Evolutionary conservation across 2,888 invertebrate species (phyloP).

Genomic region (Eumerus sabulonum): DNA sequence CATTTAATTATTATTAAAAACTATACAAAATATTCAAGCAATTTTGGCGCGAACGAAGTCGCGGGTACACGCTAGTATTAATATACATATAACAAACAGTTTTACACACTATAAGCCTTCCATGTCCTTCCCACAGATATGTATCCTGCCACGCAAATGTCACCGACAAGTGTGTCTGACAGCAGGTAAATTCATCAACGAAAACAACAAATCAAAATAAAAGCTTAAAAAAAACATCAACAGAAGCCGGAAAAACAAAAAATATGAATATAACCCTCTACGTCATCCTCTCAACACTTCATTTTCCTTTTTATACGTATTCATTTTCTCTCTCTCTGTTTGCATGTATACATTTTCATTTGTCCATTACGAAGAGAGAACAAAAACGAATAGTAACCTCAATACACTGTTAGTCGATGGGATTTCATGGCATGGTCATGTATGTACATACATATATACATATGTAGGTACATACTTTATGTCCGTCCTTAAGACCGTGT

Average conservation of each 20-base stretch:
- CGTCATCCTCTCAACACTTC: background rate
- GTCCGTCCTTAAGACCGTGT: constrained; percentile 1
- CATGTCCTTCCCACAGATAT: background rate
- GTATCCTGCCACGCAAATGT: background rate
- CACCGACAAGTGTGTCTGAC: constrained; percentile 12
- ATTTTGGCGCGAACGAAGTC: no score
- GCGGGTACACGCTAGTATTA: no score
- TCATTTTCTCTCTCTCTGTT: no score
- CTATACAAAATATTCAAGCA: no score
- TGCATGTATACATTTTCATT: constrained; percentile 25
- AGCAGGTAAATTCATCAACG: constrained; percentile 17
- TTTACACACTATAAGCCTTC: constrained; percentile 1
- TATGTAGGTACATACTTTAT: no score
- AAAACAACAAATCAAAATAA: no score
- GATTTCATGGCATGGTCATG: background rate
- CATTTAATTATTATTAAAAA: no score
- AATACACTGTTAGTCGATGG: constrained; percentile 8
- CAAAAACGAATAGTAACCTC: constrained; percentile 19
- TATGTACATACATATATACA: background rate
- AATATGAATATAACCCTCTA: constrained; percentile 7
- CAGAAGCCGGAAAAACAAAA: constrained; percentile 19
- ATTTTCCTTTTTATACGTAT: constrained; percentile 1
- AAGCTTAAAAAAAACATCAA: constrained; percentile 3
- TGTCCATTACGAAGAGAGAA: constrained; percentile 15
- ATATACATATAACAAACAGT: constrained; percentile 8